Base-by-base conservation (phyloP, 2,888 invertebrate genomes). In the Syritta pipiens region DNA sequence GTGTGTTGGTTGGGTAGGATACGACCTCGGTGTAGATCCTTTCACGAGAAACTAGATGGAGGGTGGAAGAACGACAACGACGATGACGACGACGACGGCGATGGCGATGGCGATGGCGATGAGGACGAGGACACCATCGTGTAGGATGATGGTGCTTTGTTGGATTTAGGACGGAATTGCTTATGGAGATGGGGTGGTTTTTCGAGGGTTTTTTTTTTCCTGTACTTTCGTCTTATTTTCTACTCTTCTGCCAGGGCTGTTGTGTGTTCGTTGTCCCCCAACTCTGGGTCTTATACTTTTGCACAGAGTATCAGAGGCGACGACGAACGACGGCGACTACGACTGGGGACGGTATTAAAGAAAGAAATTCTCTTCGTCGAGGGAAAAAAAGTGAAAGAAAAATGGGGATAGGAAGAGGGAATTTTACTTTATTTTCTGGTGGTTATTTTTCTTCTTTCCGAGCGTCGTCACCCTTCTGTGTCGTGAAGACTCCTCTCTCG, bases 161-260 rank as follows among this genome's bases (percentile, higher is more conserved):
- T 75, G 81, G 81, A 81, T 75, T 81, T 75, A 75, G 81, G 69
- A 75, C 81, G 75, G 75, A 75, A 75, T 69, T 65, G 79, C 74
- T 74, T 62, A 48, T 79, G 62, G 74, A 65, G 71, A 69, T 71
- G 68, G 67, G 62, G 62, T 74, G 67, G 67, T 60, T 79, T 72
- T 68, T 63, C 53, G 63, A 68, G 26, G 32, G 37, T 49, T 14
- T 53, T 53, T 62, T 57, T 63, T 55, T 57, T 44, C 10, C 26
- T 40, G 12, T 68, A 49, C 48, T 30, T 62, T 71, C 71, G 51
- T 60, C 59, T 67, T 72, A 53, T 55, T 55, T 72, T 77, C 40
- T 28, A 30, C 62, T 53, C 60, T 53, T 44, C 35, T 46, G 48
- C 42, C n/a, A 53, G 46, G 59, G 32, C n/a, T n/a, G n/a, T 68